Evolutionary conservation across 2,888 invertebrate species (phyloP), one percentile per base, ranked within the genome.

Genomic region (Glyphotaelius pellucidus): DNA sequence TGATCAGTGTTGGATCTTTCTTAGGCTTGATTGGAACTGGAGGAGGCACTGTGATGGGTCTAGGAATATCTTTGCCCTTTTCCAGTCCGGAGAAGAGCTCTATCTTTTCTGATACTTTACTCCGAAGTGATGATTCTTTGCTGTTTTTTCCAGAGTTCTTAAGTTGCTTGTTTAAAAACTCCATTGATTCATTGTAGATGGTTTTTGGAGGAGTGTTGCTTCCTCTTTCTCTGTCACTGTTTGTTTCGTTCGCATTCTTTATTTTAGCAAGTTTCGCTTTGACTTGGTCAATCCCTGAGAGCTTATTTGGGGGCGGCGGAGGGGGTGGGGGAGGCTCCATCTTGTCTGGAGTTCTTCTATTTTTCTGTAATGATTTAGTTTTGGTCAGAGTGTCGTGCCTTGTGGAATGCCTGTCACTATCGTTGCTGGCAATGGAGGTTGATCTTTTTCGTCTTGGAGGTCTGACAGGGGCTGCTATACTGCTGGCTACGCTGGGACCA

Each of bases 371-470:
- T 94, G 95, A 84, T 31, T 89, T 47, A 31, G 81, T 88, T 38
- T 47, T 91, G 25, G 91, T 84, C 7, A 79, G 84, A 35, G 94
- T 96, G 94, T 95, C 96, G 92, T 92, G 91, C n/a, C 92, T 85
- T 3, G 79, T 52, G n/a, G 92, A 12, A 94, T 94, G 90, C 95
- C 95, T 81, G 93, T 97, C 97, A 94, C 96, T 97, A 93, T 97
- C 97, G 83, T 97, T 97, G 94, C 97, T 96, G 67, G 97, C 94
- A 3, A 97, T 97, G 88, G 97, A 97, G 2, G 97, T 97, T 93
- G 96, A 97, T 92, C 97, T 97, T 94, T 98, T 98, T 94, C 97
- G 97, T 91, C 98, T 96, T 0, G 98, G 98, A 0, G 98, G 98
- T 94, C 98, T 96, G 0, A 97, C 95, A 0, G 98, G 97, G 31